Percentiles rank a stretch among this genome's conserved stretches.
Conservation (phyloP, 2,113 vertebrate species). For the Anguilla japonica region DNA sequence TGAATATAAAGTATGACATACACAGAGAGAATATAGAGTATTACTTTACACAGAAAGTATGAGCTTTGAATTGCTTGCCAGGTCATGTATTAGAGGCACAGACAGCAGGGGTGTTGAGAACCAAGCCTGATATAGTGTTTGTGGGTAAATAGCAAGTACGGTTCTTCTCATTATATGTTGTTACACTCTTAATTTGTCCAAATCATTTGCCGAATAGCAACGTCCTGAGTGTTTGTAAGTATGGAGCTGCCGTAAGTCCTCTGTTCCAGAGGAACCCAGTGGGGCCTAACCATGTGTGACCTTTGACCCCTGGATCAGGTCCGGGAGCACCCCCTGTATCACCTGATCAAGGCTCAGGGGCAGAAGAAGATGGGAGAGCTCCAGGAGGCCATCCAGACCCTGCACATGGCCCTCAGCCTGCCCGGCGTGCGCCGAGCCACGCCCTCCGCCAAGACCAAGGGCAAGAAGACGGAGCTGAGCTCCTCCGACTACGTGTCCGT, state of each 20-base stretch:
- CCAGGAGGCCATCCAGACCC: slow-evolving; percentile 87
- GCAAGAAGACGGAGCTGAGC: slow-evolving; percentile 75
- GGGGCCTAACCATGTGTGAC: not conserved
- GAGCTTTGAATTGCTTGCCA: too few relatives aligned
- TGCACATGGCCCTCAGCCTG: slow-evolving; percentile 91
- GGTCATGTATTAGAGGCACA: too few relatives aligned
- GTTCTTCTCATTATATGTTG: too few relatives aligned
- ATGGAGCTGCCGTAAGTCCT: not conserved
- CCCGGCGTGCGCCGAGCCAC: slow-evolving; percentile 79
- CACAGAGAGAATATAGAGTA: too few relatives aligned
- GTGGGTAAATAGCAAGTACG: too few relatives aligned
- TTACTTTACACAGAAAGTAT: too few relatives aligned
- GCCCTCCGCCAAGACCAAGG: slow-evolving; percentile 75
- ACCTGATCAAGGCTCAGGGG: slow-evolving; percentile 90
- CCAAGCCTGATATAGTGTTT: too few relatives aligned
- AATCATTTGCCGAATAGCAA: not conserved
- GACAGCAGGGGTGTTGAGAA: too few relatives aligned
- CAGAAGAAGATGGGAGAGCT: slow-evolving; percentile 87
- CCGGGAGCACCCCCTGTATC: slow-evolving; percentile 88
- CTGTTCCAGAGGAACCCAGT: not conserved
- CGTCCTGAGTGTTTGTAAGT: not conserved
- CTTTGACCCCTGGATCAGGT: slow-evolving; percentile 68
- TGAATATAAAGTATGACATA: too few relatives aligned
- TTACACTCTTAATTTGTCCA: too few relatives aligned
- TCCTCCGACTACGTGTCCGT: slow-evolving; percentile 81